Base-by-base conservation (phyloP, 2,113 vertebrate genomes). In the Eolophus roseicapilla region DNA sequence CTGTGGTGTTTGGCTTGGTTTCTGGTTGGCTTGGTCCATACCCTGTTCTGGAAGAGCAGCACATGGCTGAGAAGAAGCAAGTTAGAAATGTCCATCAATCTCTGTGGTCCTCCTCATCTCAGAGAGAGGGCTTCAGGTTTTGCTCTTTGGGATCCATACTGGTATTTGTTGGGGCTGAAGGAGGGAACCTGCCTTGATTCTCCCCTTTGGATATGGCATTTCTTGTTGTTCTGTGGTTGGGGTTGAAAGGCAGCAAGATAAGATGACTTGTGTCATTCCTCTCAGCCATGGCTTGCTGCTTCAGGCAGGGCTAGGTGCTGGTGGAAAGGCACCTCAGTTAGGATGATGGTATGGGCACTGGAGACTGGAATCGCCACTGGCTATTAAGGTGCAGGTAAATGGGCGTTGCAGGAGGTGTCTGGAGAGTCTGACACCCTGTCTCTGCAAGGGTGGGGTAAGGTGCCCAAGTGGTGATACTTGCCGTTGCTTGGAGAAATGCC, bases 11-110 rank as follows among this genome's bases (percentile, higher is more conserved):
- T 97, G 95, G 96, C 92, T 95, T 96, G 78, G 60, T 85, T 96
- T 95, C 79, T 97, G 97, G 95, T 90, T 97, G 96, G 93, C 83
- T 96, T 88, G 84, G 86, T 97, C 92, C 92, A 31, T 83, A 70
- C 70, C 94, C 93, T 96, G 90, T 50, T 92, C 93, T 93, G 92
- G 83, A 90, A 88, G 83, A 92, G 93, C 82, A 82, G 93, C 69
- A 74, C 77, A 28, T 96, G 90, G 90, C 92, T 95, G 95, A 97
- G 93, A 90, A 96, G 93, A 37, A 92, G 76, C 23, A 68, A 92
- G n/a, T 87, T 75, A 62, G 47, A 73, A 73, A 27, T 12, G 14
- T 84, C 59, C 39, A 27, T 67, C 68, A 67, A 9, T 37, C 43
- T 78, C 43, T 75, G 24, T 55, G 29, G 29, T 76, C 43, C 6